Base-by-base conservation (phyloP, 1,140 invertebrate genomes). In the Zaprionus gabonicus region DNA sequence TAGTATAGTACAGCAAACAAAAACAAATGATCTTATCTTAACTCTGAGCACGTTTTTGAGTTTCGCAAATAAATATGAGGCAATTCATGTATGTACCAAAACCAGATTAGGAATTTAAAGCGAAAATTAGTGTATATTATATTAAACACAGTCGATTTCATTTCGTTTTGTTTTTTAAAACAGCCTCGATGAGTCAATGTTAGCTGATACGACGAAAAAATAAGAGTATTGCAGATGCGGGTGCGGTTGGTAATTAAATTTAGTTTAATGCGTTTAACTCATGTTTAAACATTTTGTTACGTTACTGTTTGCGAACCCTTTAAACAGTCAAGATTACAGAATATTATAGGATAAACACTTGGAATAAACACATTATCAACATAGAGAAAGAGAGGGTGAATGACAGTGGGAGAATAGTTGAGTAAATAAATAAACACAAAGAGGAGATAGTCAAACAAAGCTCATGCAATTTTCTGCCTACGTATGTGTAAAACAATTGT, bases 401-500 rank as follows among this genome's bases (percentile, higher is more conserved):
- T 20, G 46, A 25, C 20, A 25, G 20, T 13, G 20, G 20, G 12
- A 23, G 20, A 62, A 62, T 66, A 76, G 69, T 71, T 70, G 71
- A 60, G 72, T 70, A 83, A 88, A 80, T 87, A 86, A 78, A 82
- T 78, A 87, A 83, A 81, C 75, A 83, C 55, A 80, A 81, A 76
- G 53, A 68, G 67, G 53, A 72, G 60, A 56, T 68, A 79, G 55
- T 68, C 74, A 81, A 88, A 83, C 72, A 88, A 78, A 58, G 56
- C 41, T 60, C 64, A 77, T 68, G 65, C 55, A 34, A 23, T 27
- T 64, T n/a, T 63, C 27, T 41, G 6, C 31, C 25, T 56, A 9
- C 44, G 15, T 44, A 53, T 38, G 60, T 77, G 55, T 58, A 15
- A 58, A 81, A 65, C 74, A 78, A 65, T 82, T 64, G 66, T 71